Conservation (phyloP, 2,113 vertebrate species). For the Chlorodrepanis virens region DNA sequence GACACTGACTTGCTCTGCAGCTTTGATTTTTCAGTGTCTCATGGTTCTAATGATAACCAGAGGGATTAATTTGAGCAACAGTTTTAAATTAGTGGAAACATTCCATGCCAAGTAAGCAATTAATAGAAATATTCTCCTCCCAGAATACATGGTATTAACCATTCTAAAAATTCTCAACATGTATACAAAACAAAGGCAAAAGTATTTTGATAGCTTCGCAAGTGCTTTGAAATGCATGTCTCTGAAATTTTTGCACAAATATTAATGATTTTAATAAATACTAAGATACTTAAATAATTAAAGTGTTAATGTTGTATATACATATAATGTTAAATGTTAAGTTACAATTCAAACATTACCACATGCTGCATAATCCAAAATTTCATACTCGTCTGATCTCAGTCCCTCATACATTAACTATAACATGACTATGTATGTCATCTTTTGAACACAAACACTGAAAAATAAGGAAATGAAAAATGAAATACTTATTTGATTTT, state of each 20-base stretch:
- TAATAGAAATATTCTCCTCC: neutral
- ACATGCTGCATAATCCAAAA: neutral
- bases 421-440: neutral
- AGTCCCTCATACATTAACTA: neutral
- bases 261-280: neutral
- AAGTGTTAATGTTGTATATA: neutral
- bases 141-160: neutral
- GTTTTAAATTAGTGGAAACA: conserved; percentile 35
- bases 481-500: neutral
- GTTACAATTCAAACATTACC: neutral
- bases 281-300: neutral
- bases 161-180: neutral
- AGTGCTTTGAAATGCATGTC: neutral
- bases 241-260: neutral
- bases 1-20: conserved; percentile 18
- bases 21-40: conserved; percentile 52
- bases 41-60: conserved; percentile 51
- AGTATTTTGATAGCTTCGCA: neutral
- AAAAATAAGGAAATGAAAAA: neutral
- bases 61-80: conserved; percentile 48
- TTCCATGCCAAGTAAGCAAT: conserved; percentile 27
- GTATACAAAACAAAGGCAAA: neutral
- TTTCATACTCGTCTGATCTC: neutral
- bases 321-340: neutral
- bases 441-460: neutral